Evolutionary conservation across 2,797 vertebrate species (phyloP).

Genomic region (Amphiprion clarkii): DNA sequence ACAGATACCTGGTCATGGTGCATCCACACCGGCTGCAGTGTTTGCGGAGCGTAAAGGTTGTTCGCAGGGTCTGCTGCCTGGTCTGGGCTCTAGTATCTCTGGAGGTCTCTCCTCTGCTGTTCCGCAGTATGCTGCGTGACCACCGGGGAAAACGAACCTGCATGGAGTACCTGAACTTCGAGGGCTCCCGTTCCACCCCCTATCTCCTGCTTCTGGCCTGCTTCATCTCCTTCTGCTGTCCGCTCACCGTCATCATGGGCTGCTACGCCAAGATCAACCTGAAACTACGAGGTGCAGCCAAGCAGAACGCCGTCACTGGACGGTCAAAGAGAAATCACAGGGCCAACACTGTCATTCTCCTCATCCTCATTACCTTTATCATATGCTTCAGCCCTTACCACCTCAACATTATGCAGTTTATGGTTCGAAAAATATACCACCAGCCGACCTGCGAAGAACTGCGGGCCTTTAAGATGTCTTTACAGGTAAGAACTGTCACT

Average conservation of each 20-base stretch:
- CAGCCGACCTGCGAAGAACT: constrained; percentile 80
- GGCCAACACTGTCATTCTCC: constrained; percentile 85
- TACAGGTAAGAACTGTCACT: constrained; percentile 77
- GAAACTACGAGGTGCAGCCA: constrained; percentile 83
- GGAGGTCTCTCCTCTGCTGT: constrained; percentile 84
- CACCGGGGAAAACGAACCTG: constrained; percentile 81
- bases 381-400: constrained; percentile 90
- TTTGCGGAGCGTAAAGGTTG: constrained; percentile 74
- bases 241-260: constrained; percentile 83
- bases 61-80: constrained; percentile 78
- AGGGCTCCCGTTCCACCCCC: constrained; percentile 72
- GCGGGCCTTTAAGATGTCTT: constrained; percentile 85
- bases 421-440: constrained; percentile 79
- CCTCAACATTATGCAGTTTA: constrained; percentile 88
- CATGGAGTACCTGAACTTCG: constrained; percentile 88
- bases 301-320: constrained; percentile 79
- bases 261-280: constrained; percentile 87
- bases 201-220: constrained; percentile 84
- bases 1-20: constrained; percentile 90
- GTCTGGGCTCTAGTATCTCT: constrained; percentile 85
- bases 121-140: constrained; percentile 73
- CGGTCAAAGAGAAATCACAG: constrained; percentile 77
- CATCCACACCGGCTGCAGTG: constrained; percentile 76
- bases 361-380: constrained; percentile 85
- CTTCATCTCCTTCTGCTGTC: constrained; percentile 83